A percentile compares a stretch with the other conserved stretches of the same genome.
Evolutionary conservation across 2,113 vertebrate genomes (phyloP).

Genomic region (Euleptes europaea): DNA sequence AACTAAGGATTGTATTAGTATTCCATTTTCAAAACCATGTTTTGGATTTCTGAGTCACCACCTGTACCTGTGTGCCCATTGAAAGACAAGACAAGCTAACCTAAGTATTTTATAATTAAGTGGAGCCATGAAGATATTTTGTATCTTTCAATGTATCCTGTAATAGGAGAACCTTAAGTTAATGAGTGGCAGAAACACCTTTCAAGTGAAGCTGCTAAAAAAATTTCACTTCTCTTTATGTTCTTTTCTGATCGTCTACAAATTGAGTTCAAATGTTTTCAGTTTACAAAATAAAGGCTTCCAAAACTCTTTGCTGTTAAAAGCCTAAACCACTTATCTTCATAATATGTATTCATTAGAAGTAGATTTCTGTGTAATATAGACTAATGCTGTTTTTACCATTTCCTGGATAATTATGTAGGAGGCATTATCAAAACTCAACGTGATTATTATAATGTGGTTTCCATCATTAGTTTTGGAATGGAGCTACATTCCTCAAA

Average conservation of each 20-base stretch:
- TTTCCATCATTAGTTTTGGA: slow-evolving; percentile 31
- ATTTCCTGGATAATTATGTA: slow-evolving; percentile 8
- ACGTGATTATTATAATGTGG: not conserved
- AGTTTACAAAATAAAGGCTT: slow-evolving; percentile 18
- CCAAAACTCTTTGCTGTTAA: not conserved
- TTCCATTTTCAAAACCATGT: not conserved
- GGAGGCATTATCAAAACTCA: not conserved
- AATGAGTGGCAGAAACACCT: not conserved
- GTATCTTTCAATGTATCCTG: slow-evolving; percentile 15
- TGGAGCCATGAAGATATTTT: not conserved
- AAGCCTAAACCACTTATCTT: not conserved
- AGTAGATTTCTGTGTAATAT: slow-evolving; percentile 9
- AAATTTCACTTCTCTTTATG: not conserved
- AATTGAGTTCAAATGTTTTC: not conserved
- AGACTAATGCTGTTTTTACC: not conserved
- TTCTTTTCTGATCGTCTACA: not conserved
- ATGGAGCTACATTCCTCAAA: not conserved
- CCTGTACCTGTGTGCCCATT: not conserved
- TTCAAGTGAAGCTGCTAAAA: no score
- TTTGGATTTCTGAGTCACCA: not conserved
- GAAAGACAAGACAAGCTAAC: slow-evolving; percentile 22
- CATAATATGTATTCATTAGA: not conserved
- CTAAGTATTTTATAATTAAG: not conserved
- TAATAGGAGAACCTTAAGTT: slow-evolving; percentile 28
- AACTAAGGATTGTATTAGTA: not conserved